These are phyloP conservation scores for Limanda limanda DNA, from an alignment of 2,113 vertebrate genomes.

Conservation along the genomic window DNA sequence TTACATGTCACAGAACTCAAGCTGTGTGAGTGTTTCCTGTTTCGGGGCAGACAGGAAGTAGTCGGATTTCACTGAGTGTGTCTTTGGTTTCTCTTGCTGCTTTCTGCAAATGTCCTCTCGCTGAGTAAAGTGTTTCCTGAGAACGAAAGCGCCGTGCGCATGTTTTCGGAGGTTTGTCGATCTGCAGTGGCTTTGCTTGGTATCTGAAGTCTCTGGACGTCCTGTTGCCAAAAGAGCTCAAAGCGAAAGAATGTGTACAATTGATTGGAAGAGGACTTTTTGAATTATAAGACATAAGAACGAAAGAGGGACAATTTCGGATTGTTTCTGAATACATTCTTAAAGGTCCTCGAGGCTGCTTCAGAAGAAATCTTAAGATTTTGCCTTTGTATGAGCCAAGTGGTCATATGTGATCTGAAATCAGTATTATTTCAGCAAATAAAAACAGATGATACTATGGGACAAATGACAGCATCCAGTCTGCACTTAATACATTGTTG, in stretches of 20 bases:
- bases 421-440: background rate
- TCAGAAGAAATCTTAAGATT: constrained; percentile 5
- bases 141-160: constrained; percentile 9
- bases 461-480: background rate
- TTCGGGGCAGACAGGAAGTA: constrained; percentile 78
- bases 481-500: background rate
- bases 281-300: constrained; percentile 24
- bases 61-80: constrained; percentile 66
- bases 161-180: constrained; percentile 23
- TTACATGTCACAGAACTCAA: constrained; percentile 63
- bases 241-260: background rate
- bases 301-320: background rate
- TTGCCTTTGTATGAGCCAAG: too few relatives aligned
- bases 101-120: constrained; percentile 56
- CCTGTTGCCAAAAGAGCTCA: background rate
- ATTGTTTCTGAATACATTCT: constrained; percentile 31
- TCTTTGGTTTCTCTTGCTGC: constrained; percentile 51
- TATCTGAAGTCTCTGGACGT: background rate
- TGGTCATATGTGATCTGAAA: background rate
- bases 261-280: background rate
- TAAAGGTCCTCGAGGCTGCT: constrained; percentile 4
- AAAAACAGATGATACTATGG: too few relatives aligned
- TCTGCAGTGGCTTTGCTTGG: background rate
- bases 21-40: constrained; percentile 82
- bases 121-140: constrained; percentile 62